Evolutionary conservation across 37 sponge, comb jelly and placozoan genomes (phyloP).

Genomic region (Dysidea cf. avara): DNA sequence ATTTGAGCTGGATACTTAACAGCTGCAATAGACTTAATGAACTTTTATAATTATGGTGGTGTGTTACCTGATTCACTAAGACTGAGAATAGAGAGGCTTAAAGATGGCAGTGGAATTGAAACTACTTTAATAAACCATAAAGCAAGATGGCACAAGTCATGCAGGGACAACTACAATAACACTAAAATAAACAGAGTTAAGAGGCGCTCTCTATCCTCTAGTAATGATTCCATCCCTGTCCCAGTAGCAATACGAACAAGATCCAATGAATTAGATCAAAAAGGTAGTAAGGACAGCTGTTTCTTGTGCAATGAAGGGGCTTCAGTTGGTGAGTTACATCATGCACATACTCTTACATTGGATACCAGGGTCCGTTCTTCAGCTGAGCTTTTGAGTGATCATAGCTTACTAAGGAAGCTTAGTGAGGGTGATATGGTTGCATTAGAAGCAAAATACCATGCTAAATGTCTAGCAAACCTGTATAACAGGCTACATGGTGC

Average conservation of each 20-base stretch:
- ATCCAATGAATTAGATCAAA: background rate
- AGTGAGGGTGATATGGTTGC: conserved; percentile 6
- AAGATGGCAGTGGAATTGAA: conserved; percentile 9
- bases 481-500: background rate
- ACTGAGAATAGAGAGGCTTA: background rate
- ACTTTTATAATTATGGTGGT: too few species aligned
- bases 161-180: background rate
- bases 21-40: too few species aligned
- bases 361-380: background rate
- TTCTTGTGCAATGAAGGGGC: background rate
- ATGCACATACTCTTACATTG: background rate
- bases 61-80: too few species aligned
- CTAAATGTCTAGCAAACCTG: background rate
- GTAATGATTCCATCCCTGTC: background rate
- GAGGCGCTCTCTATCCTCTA: background rate
- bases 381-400: background rate
- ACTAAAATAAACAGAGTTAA: conserved; percentile 1
- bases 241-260: background rate
- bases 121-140: background rate
- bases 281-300: background rate
- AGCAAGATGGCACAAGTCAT: background rate
- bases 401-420: background rate
- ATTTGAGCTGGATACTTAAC: too few species aligned
- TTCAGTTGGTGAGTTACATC: background rate
- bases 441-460: too few species aligned